These are phyloP conservation scores for Agonopterix arenella DNA, from an alignment of 2,888 invertebrate genomes.

Conservation along the genomic window DNA sequence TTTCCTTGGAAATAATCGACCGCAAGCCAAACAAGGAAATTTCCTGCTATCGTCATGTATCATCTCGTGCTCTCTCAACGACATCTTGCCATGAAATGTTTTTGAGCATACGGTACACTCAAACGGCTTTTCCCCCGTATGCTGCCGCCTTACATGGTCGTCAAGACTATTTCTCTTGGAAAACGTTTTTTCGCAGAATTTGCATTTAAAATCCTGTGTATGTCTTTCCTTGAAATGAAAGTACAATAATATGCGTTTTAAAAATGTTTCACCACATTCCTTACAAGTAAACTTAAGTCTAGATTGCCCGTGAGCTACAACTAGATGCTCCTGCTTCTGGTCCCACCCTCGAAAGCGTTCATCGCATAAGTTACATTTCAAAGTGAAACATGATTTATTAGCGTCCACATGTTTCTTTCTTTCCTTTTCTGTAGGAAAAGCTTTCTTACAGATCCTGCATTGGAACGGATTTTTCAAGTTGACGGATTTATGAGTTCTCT, in stretches of 20 bases:
- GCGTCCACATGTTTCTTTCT: constrained; percentile 20
- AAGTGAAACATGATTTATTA: constrained; percentile 17
- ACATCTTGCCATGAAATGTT: not conserved
- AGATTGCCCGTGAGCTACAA: constrained; percentile 17
- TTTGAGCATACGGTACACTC: constrained; percentile 5
- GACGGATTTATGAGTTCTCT: constrained; percentile 13
- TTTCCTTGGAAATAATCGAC: constrained; percentile 1
- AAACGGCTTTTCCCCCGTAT: constrained; percentile 8
- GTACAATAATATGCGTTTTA: constrained; percentile 14
- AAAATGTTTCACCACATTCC: constrained; percentile 18
- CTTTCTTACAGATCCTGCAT: constrained; percentile 12
- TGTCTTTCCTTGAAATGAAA: constrained; percentile 20
- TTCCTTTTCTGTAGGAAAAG: constrained; percentile 17
- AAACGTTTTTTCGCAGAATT: constrained; percentile 17
- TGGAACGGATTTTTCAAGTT: not conserved
- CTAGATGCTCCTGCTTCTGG: constrained; percentile 18
- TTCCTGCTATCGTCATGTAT: constrained; percentile 6
- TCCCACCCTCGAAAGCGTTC: constrained; percentile 21
- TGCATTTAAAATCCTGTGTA: constrained; percentile 18
- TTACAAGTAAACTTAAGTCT: constrained; percentile 16
- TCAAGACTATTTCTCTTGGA: constrained; percentile 7
- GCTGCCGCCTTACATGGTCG: constrained; percentile 14
- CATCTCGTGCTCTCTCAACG: constrained; percentile 11
- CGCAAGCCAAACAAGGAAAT: constrained; percentile 1
- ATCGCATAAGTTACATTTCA: constrained; percentile 17